Conservation (phyloP, 2,888 invertebrate genomes). For the Nemoura dubitans region DNA sequence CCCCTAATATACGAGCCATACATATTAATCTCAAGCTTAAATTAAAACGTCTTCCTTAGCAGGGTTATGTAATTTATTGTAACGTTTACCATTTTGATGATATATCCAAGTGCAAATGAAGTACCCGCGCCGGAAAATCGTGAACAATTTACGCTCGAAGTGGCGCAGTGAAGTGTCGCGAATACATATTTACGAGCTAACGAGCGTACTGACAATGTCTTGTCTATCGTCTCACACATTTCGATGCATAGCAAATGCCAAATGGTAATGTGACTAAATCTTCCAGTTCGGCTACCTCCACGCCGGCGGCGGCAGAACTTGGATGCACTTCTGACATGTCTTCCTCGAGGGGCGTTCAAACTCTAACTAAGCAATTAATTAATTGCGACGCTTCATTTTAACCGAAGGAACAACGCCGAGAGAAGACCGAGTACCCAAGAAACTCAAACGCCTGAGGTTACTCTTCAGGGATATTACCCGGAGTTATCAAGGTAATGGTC, state of each 20-base stretch:
- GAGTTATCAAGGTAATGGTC: not conserved
- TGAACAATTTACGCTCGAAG: not conserved
- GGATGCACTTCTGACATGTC: not conserved
- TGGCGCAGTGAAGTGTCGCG: not conserved
- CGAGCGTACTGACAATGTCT: not conserved
- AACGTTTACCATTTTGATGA: not conserved
- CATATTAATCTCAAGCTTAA: not conserved
- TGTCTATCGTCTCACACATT: not conserved
- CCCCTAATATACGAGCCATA: slow-evolving; percentile 1
- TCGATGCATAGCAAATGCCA: not conserved
- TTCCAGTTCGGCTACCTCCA: not conserved
- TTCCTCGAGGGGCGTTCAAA: not conserved
- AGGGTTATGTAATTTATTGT: not conserved
- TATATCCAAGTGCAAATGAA: not conserved
- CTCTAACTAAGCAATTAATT: slow-evolving; percentile 7
- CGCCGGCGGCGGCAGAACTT: not conserved
- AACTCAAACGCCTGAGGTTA: not conserved
- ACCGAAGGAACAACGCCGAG: not conserved
- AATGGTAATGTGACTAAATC: not conserved
- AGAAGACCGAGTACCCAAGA: not conserved
- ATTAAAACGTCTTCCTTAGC: not conserved
- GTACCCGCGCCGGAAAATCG: not conserved
- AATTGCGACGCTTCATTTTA: not conserved
- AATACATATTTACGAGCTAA: not conserved
- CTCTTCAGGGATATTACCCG: not conserved